Evolutionary conservation across 2,888 invertebrate genomes (phyloP).

Genomic region (Rhagonycha lutea): DNA sequence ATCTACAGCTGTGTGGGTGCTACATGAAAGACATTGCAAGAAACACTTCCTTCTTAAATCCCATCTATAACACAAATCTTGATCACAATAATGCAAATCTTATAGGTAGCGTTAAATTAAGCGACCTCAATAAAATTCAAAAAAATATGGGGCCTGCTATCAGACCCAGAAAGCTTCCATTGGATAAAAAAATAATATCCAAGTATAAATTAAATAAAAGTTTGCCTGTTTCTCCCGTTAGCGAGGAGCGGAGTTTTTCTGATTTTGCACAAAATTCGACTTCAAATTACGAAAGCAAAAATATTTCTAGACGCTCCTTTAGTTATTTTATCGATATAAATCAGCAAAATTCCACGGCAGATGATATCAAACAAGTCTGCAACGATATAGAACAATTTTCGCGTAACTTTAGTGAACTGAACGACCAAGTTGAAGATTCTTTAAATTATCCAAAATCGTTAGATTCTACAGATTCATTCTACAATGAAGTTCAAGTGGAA

Average conservation of each 20-base stretch:
- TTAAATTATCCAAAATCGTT: background rate
- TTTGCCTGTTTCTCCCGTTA: constrained; percentile 81
- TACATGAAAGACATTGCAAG: constrained; percentile 50
- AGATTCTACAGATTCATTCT: background rate
- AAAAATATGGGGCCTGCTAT: constrained; percentile 41
- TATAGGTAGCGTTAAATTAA: constrained; percentile 37
- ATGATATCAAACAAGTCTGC: constrained; percentile 50
- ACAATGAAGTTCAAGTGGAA: constrained; percentile 54
- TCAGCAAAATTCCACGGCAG: constrained; percentile 51
- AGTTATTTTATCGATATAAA: constrained; percentile 70
- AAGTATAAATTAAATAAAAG: constrained; percentile 64
- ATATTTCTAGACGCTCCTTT: constrained; percentile 61
- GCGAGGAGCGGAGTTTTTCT: constrained; percentile 64
- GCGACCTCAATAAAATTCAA: constrained; percentile 37
- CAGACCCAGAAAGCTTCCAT: constrained; percentile 48
- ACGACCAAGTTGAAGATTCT: constrained; percentile 43
- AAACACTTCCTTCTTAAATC: constrained; percentile 38
- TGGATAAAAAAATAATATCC: constrained; percentile 49
- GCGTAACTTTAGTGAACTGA: constrained; percentile 47
- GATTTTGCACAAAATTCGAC: constrained; percentile 44
- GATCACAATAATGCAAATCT: constrained; percentile 21
- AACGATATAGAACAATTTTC: constrained; percentile 54
- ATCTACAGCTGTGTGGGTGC: constrained; percentile 54
- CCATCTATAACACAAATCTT: constrained; percentile 11
- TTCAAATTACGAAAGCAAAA: background rate